Evolutionary conservation across 2,888 invertebrate species (phyloP).

Genomic region (Merodon equestris): DNA sequence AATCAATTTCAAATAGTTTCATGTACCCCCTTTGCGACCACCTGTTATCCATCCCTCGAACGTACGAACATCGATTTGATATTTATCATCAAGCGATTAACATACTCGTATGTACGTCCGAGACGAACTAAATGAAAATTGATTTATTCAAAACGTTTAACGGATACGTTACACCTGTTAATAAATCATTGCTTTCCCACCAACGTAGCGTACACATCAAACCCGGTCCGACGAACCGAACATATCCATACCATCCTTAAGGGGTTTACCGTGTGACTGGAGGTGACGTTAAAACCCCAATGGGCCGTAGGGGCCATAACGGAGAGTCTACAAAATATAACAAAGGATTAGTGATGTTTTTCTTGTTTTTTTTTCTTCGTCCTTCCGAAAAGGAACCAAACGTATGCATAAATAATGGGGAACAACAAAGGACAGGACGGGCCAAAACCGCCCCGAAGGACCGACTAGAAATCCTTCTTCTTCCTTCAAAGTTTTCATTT

Average conservation of each 20-base stretch:
- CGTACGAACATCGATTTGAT: conserved; percentile 56
- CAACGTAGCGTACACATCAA: not conserved
- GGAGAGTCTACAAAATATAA: conserved; percentile 32
- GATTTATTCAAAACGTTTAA: conserved; percentile 65
- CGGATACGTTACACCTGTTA: conserved; percentile 66
- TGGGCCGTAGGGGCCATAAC: not conserved
- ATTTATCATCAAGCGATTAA: conserved; percentile 63
- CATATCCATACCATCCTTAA: no score
- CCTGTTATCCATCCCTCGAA: no score
- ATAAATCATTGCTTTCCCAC: conserved; percentile 64
- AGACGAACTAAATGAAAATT: conserved; percentile 62
- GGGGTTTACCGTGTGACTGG: no score
- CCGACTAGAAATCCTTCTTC: no score
- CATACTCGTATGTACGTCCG: conserved; percentile 55
- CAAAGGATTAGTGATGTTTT: conserved; percentile 23
- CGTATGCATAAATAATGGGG: conserved; percentile 59
- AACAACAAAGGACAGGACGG: conserved; percentile 32
- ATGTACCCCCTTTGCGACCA: no score
- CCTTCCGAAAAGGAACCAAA: conserved; percentile 27
- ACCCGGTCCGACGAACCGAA: no score
- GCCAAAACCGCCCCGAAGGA: conserved; percentile 4
- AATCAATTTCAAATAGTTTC: no score
- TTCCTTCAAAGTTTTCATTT: no score
- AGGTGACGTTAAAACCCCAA: no score
- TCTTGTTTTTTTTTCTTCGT: conserved; percentile 30